Conservation (phyloP, 2,888 invertebrate genomes). For the Endotricha flammealis region DNA sequence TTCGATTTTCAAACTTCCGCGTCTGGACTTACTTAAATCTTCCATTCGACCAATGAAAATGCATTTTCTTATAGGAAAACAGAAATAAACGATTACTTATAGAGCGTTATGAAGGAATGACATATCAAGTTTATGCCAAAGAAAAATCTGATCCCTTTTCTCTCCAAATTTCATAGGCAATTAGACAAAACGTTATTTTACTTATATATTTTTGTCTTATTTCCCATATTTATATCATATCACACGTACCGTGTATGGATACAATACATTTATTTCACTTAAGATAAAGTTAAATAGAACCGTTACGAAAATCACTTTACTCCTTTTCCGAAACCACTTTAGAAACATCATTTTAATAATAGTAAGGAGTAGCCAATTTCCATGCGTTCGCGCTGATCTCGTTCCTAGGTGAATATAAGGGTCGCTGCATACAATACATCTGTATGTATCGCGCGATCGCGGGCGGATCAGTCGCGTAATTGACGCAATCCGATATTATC, state of each 20-base stretch:
- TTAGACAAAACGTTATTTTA: no score
- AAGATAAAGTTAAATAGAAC: no score
- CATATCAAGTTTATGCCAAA: no score
- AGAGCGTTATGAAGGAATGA: no score
- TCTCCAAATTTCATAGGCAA: no score
- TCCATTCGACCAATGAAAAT: conserved; percentile 30
- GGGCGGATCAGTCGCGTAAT: conserved; percentile 64
- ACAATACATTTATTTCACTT: no score
- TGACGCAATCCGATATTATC: conserved; percentile 73
- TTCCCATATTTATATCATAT: no score
- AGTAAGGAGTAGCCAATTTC: neutral
- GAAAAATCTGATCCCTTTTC: no score
- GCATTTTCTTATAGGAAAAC: neutral
- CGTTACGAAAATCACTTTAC: no score
- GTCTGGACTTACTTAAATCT: conserved; percentile 34
- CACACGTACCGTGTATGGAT: no score
- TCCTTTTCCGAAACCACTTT: no score
- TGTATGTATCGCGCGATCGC: conserved; percentile 69
- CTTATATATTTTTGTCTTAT: no score
- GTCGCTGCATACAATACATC: conserved; percentile 62
- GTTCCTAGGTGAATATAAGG: conserved; percentile 35
- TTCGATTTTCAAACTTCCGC: conserved; percentile 40
- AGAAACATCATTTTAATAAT: neutral
- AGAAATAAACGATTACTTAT: neutral
- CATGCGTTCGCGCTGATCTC: neutral